A percentile compares a stretch with the other conserved stretches of the same genome.
Conservation (phyloP, 2,797 vertebrate species). For the Neoniphon sammara region DNA sequence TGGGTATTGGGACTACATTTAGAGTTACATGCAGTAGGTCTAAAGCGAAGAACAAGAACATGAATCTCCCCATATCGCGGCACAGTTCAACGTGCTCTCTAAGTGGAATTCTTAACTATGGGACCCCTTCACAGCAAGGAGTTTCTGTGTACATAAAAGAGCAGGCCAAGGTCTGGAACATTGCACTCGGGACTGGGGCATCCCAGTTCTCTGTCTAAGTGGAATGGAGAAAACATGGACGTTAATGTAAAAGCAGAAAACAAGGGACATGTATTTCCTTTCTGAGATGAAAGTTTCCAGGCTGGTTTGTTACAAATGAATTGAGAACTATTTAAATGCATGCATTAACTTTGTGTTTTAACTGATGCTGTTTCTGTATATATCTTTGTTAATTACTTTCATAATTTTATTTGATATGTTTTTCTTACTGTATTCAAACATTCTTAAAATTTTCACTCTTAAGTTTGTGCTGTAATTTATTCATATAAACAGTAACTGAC, state of each 20-base stretch:
- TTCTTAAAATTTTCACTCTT: background rate
- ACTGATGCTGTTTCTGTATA: slow-evolving; percentile 4
- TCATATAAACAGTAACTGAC: background rate
- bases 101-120: slow-evolving; percentile 87
- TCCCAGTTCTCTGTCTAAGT: slow-evolving; percentile 71
- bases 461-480: background rate
- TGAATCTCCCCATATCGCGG: slow-evolving; percentile 68
- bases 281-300: slow-evolving; percentile 71
- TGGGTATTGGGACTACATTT: slow-evolving; percentile 74
- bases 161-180: slow-evolving; percentile 75
- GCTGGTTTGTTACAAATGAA: slow-evolving; percentile 59
- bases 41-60: slow-evolving; percentile 72
- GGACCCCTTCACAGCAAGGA: slow-evolving; percentile 86
- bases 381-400: slow-evolving; percentile 11
- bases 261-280: slow-evolving; percentile 72
- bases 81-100: slow-evolving; percentile 72
- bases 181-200: slow-evolving; percentile 81
- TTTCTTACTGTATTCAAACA: background rate
- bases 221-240: slow-evolving; percentile 77
- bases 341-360: slow-evolving; percentile 15
- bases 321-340: slow-evolving; percentile 46
- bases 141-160: slow-evolving; percentile 84
- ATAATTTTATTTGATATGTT: background rate
- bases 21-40: slow-evolving; percentile 70
- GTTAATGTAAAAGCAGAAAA: slow-evolving; percentile 74